Evolutionary conservation across 2,888 invertebrate species (phyloP), one percentile per base, ranked within the genome.

Genomic region (Cyaniris semiargus): DNA sequence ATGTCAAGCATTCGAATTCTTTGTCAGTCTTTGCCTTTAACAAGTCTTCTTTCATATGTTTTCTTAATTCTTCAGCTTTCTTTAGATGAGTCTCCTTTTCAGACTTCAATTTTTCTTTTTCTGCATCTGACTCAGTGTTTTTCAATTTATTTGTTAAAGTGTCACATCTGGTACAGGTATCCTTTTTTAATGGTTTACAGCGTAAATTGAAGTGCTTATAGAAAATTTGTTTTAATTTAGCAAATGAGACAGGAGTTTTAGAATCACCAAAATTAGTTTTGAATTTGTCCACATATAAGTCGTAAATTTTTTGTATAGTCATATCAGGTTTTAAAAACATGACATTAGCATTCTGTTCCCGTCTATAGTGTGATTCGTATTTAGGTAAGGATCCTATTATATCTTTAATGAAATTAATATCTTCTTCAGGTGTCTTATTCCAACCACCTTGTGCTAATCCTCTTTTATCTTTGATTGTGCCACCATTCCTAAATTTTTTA

Each of bases 131-230:
- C n/a, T 27, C 34, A 31, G 56, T 13, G 31, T 34, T 58, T 58
- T 75, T 75, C 34, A 75, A 34, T 75, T 75, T 56, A 31, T 58
- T 34, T 56, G 53, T 31, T 18, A 75, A 75, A 53, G 27, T 75
- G 27, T 75, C 75, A 75, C 53, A 75, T 75, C 44, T 75, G 56
- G 23, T 75, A 53, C 75, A 75, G 18, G 75, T 75, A 75, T 75
- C 75, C 53, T 75, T 75, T 34, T 60, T 58, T 56, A 58, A 58
- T 34, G 58, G 58, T 34, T 75, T 75, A 34, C 75, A 75, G n/a
- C 34, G 56, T 75, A 75, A 58, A 58, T 75, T 75, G 21, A 75
- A 75, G 4, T 75, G 7, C 31, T 27, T 75, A 56, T 58, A 60
- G 34, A 75, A 75, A 56, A 60, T 75, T 34, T 75, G 27, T 75